A percentile compares a stretch with the other conserved stretches of the same genome.
phyloP scores from a whole-genome alignment of 2,113 vertebrate genomes.

The Peromyscus californicus region DNA sequence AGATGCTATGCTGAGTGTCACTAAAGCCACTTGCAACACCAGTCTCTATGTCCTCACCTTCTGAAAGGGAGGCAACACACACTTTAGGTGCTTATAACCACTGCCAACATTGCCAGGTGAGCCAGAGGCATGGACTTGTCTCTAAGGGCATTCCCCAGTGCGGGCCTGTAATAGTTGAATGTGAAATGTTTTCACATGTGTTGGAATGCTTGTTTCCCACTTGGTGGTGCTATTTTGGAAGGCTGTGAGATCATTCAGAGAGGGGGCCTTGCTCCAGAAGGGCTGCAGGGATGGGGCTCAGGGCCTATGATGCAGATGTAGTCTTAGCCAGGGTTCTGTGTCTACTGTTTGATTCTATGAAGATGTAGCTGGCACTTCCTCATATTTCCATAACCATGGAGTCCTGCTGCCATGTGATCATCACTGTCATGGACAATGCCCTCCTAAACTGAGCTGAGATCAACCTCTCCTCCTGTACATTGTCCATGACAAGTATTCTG shows the following conservation, averaged over 20 bases:
- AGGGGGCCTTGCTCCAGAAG: background rate
- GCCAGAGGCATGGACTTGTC: background rate
- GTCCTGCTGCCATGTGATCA: background rate
- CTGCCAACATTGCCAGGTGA: background rate
- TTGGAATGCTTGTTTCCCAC: background rate
- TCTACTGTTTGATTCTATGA: too few species aligned
- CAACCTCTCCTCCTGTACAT: background rate
- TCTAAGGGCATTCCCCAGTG: background rate
- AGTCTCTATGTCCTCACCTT: background rate
- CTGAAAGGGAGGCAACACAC: background rate
- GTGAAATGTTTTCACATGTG: background rate
- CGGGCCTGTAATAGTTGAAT: background rate
- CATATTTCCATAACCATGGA: background rate
- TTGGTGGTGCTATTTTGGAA: background rate
- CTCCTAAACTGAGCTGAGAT: background rate
- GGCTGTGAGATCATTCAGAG: background rate
- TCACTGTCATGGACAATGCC: background rate
- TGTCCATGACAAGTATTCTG: background rate
- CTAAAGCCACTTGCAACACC: background rate
- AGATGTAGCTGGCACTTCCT: background rate
- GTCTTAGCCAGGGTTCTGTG: background rate
- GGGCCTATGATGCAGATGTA: background rate
- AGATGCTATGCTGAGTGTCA: background rate
- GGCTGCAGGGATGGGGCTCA: too few species aligned
- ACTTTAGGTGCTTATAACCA: background rate